Percentiles rank a stretch among this genome's conserved stretches.
Evolutionary conservation across 2,113 vertebrate genomes (phyloP).

Genomic region (Paramisgurnus dabryanus): DNA sequence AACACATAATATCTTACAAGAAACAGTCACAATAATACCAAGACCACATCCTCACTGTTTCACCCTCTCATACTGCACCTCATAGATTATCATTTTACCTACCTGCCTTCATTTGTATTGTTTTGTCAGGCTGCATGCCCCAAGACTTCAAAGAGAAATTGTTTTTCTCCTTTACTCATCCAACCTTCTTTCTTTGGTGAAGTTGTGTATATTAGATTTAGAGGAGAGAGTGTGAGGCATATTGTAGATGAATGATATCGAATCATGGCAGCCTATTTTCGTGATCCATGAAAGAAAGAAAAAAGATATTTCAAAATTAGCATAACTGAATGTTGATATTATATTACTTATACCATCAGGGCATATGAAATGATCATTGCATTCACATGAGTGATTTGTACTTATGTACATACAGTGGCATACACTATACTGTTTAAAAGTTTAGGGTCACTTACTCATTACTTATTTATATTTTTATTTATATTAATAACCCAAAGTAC

Average conservation of each 20-base stretch:
- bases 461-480: no score
- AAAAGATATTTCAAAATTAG: background rate
- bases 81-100: slow-evolving; percentile 1
- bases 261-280: background rate
- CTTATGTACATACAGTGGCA: background rate
- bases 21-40: background rate
- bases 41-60: background rate
- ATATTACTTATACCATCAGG: background rate
- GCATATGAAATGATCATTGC: background rate
- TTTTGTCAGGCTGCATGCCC: background rate
- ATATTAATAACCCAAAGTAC: no score
- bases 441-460: no score
- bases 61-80: background rate
- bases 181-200: background rate
- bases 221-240: background rate
- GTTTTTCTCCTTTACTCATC: background rate
- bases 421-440: no score
- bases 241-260: background rate
- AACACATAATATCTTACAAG: background rate
- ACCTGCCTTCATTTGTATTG: slow-evolving; percentile 3
- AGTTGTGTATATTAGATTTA: background rate
- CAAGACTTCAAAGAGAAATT: background rate
- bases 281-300: background rate
- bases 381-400: background rate
- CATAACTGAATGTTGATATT: background rate